Conservation (phyloP, 37 sponge, comb jelly and placozoan species). For the Oscarella lobularis region DNA sequence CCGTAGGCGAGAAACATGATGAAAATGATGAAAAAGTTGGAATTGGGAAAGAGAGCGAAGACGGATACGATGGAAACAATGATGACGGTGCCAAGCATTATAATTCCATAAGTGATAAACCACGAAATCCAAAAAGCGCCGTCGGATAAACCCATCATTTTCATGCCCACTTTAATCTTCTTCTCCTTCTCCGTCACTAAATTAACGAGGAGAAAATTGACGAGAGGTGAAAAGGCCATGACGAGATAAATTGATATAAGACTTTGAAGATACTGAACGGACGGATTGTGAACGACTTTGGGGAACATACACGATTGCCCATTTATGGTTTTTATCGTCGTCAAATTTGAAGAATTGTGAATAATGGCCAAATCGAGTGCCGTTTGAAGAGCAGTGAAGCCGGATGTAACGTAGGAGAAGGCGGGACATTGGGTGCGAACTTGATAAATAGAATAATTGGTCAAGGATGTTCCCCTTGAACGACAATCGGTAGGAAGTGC, state of each 20-base stretch:
- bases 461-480: not conserved
- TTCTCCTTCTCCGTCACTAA: constrained; percentile 19
- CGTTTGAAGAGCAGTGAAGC: not conserved
- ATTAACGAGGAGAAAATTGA: not conserved
- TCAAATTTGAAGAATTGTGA: not conserved
- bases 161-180: constrained; percentile 19
- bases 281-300: not conserved
- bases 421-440: not conserved
- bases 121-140: constrained; percentile 10
- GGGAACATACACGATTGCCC: not conserved
- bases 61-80: not conserved
- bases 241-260: constrained; percentile 2
- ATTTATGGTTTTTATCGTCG: not conserved
- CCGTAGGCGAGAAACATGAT: constrained; percentile 7
- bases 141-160: constrained; percentile 13
- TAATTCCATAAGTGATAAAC: constrained; percentile 7
- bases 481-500: not conserved
- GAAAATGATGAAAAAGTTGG: constrained; percentile 1
- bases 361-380: not conserved
- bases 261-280: not conserved
- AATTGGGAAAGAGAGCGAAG: not conserved
- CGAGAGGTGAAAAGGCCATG: constrained; percentile 10
- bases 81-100: not conserved
- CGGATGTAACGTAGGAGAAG: not conserved
- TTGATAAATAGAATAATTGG: not conserved